Conservation (phyloP, 2,797 vertebrate species). For the Sphenopsis melanotis region DNA sequence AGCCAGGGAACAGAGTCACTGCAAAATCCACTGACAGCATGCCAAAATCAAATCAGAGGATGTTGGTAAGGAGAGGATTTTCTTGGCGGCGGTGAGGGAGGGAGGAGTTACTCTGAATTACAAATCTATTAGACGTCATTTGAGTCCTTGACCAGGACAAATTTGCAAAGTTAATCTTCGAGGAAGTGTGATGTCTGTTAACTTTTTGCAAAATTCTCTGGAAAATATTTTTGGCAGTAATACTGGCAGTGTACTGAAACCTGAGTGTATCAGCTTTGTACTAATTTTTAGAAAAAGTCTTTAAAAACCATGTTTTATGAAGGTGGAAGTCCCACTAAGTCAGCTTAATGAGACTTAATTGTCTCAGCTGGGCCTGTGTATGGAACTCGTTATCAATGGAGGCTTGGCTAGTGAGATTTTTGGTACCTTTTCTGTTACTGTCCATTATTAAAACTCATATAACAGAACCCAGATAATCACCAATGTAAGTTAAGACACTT, state of each 20-base stretch:
- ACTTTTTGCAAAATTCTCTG: conserved; percentile 46
- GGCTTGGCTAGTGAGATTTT: neutral
- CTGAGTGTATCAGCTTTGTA: neutral
- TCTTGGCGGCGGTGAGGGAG: neutral
- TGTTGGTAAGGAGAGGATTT: neutral
- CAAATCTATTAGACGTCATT: conserved; percentile 59
- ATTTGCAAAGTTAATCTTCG: conserved; percentile 22
- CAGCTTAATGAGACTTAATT: too few relatives aligned
- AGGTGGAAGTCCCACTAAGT: neutral
- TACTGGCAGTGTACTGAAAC: neutral
- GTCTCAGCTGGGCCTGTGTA: neutral
- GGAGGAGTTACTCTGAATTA: conserved; percentile 29
- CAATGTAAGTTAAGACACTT: neutral
- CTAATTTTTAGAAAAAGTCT: neutral
- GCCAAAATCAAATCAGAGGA: neutral
- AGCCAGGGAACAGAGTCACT: neutral
- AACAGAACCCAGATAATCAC: neutral
- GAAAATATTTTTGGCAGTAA: conserved; percentile 39
- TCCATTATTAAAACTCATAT: neutral
- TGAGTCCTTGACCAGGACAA: conserved; percentile 61
- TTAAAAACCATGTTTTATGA: neutral
- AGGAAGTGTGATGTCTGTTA: conserved; percentile 37
- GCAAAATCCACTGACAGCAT: neutral
- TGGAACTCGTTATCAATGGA: neutral
- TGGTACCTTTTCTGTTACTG: neutral